Conservation (phyloP, 2,888 invertebrate genomes). For the Diarsia mendica region DNA sequence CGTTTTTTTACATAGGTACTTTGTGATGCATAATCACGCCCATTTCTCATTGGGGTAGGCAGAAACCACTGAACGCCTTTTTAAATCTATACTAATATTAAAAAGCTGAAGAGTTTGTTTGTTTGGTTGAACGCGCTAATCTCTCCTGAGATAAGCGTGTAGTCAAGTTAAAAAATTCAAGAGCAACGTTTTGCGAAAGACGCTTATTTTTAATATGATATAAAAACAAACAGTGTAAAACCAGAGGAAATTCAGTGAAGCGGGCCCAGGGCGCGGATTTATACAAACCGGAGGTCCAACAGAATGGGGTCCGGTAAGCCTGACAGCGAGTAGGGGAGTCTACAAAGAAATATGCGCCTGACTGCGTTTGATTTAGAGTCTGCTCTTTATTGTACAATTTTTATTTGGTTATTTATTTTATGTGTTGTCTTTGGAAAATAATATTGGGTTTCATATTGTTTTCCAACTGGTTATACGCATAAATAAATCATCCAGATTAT, state of each 20-base stretch:
- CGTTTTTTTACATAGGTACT: not conserved
- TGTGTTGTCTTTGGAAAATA: not conserved
- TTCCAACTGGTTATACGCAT: not conserved
- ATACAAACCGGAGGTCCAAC: slow-evolving; percentile 69
- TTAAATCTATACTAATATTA: no score
- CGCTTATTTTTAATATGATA: slow-evolving; percentile 68
- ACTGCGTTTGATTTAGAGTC: slow-evolving; percentile 31
- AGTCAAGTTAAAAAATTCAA: not conserved
- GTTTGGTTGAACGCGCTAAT: no score
- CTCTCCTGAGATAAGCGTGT: no score
- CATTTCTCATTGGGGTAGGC: no score
- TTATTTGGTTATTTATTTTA: slow-evolving; percentile 1
- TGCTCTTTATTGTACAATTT: not conserved
- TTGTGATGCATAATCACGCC: no score
- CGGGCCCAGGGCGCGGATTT: slow-evolving; percentile 68
- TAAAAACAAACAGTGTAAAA: slow-evolving; percentile 73
- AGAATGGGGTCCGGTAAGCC: slow-evolving; percentile 47
- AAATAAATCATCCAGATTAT: no score
- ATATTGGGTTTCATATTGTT: not conserved
- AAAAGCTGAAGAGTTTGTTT: no score
- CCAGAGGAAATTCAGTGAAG: slow-evolving; percentile 70
- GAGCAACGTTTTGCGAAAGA: slow-evolving; percentile 6
- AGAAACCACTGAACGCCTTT: no score
- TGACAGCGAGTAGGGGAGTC: slow-evolving; percentile 34
- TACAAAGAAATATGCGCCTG: slow-evolving; percentile 24